Evolutionary conservation across 2,888 invertebrate genomes (phyloP), one percentile per base, ranked within the genome.

Genomic region (Chaitophorus viminalis): DNA sequence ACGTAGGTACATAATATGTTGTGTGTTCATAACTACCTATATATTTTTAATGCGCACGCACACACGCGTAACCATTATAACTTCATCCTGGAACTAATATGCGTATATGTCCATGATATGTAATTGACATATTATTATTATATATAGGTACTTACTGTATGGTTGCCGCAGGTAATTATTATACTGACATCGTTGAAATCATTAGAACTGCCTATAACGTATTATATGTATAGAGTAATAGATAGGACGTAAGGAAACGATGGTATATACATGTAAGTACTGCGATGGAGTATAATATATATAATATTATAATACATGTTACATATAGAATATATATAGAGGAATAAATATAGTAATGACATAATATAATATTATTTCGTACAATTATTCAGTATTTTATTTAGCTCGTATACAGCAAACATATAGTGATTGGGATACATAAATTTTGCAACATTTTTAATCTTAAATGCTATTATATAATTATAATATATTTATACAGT

Each of bases 351-450:
- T 25, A 70, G 3, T 70, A 17, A 70, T 70, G 17, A 36, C 31
- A 82, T 17, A n/a, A n/a, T n/a, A n/a, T n/a, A n/a, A n/a, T n/a
- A n/a, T n/a, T n/a, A 70, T 31, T 31, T 6, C 31, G 39, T 84
- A 84, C 65, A 39, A 31, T n/a, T n/a, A n/a, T 84, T 76, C 65
- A 36, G 65, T 46, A 65, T 76, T 84, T 84, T 76, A 84, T 76
- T 84, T 29, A 84, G 29, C 8, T 65, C 65, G 39, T 29, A 39
- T 54, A n/a, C 25, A 83, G 6, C 83, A 60, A 84, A 31, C n/a
- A n/a, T n/a, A n/a, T n/a, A n/a, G n/a, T n/a, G 25, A 25, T 84
- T 76, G 25, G 25, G 60, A 75, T 84, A 84, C 39, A 75, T 60
- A n/a, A n/a, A 52, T 52, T 82, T 65, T 76, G 72, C 75, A 75